These are phyloP conservation scores for Monochamus saltuarius DNA, from an alignment of 1,140 invertebrate genomes.

Conservation along the genomic window DNA sequence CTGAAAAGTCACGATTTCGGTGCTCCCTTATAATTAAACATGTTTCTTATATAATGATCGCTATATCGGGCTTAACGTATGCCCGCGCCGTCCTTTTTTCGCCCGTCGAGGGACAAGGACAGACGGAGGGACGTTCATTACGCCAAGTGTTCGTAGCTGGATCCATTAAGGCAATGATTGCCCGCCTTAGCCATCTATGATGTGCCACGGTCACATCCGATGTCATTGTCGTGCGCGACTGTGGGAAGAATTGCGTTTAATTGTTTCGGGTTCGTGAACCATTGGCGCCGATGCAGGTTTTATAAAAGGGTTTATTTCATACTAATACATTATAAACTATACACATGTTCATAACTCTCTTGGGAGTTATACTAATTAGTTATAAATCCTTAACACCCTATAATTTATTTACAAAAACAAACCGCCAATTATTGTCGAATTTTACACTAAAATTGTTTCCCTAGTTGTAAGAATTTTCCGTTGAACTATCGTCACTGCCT, in stretches of 20 bases:
- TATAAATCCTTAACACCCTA: too few species aligned
- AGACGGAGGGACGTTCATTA: conserved; percentile 14
- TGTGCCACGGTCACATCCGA: conserved; percentile 11
- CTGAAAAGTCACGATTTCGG: conserved; percentile 45
- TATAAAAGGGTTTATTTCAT: too few species aligned
- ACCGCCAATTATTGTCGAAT: too few species aligned
- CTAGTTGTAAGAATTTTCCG: too few species aligned
- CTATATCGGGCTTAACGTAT: conserved; percentile 2
- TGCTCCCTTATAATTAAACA: conserved; percentile 47
- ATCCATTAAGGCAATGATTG: conserved; percentile 23
- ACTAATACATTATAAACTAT: too few species aligned
- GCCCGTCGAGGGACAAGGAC: conserved; percentile 12
- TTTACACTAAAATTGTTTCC: too few species aligned
- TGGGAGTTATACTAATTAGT: too few species aligned
- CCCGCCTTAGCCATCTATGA: conserved; percentile 12
- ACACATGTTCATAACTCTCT: too few species aligned
- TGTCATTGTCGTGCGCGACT: conserved; percentile 19
- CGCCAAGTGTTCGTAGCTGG: conserved; percentile 17
- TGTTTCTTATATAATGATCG: conserved; percentile 38
- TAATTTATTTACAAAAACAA: too few species aligned
- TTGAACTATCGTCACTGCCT: too few species aligned
- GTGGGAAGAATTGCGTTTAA: conserved; percentile 22
- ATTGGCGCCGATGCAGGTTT: too few species aligned
- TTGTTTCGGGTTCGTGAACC: conserved; percentile 1
- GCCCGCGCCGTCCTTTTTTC: conserved; percentile 4